Evolutionary conservation across 2,888 invertebrate species (phyloP), one percentile per base, ranked within the genome.

Genomic region (Caenorhabditis sp.): DNA sequence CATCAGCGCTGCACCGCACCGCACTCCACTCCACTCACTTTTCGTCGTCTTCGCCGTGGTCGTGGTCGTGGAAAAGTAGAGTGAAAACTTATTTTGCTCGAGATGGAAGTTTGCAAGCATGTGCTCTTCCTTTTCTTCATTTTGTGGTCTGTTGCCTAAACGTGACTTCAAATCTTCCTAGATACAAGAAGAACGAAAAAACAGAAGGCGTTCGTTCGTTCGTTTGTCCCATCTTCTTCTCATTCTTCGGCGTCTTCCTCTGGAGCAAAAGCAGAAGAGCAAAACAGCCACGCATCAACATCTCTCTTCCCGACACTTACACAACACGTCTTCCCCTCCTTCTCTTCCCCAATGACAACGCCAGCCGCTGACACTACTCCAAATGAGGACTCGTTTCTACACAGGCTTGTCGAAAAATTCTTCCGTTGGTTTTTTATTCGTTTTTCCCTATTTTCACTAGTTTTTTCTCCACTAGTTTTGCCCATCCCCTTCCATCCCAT

Each of bases 341-440:
- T n/a, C n/a, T n/a, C n/a, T n/a, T 47, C 22, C 18, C 24, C 40
- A 53, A 80, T 80, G 80, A 35, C 80, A 74, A 68, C 72, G 62
- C 58, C 74, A 58, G 69, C 56, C 20, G 68, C 32, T 20, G 68
- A 55, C 15, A 28, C 47, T 47, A 18, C 47, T 61, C 35, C 32
- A 68, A 32, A 20, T 47, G 68, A 68, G 4, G 58, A 71, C 24
- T 69, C 74, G n/a, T 37, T 74, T 44, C 69, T 74, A 53, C 58
- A 55, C 26, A 56, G 64, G 32, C 58, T 80, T 50, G 22, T 65
- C 44, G 74, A 74, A 35, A 80, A 80, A 74, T 64, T 80, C n/a
- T n/a, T n/a, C 51, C 80, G 80, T 80, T 80, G 56, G 71, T 71
- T 71, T 61, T 13, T 13, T n/a, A n/a, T n/a, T n/a, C n/a, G n/a